Percentiles rank a stretch among this genome's conserved stretches.
These are phyloP conservation scores for Lasioglossum vierecki DNA, from an alignment of 2,888 invertebrate genomes.

Conservation along the genomic window DNA sequence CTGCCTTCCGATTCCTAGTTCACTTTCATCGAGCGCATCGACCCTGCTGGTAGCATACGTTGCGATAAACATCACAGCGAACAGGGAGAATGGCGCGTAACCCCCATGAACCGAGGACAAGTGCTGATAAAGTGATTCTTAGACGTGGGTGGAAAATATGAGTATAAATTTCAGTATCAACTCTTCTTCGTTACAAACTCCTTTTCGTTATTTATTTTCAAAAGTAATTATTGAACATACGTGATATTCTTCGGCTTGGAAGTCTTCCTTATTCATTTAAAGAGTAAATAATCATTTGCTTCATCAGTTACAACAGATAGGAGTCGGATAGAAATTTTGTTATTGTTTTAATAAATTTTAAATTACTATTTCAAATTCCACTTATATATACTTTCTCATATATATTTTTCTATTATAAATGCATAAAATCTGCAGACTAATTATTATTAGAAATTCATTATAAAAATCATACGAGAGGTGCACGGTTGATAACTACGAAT, in stretches of 20 bases:
- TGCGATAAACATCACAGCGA: conserved; percentile 49
- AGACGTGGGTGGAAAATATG: background rate
- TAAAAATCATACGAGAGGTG: background rate
- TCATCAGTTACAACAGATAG: background rate
- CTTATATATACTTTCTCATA: no score
- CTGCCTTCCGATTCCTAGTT: conserved; percentile 20
- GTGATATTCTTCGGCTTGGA: background rate
- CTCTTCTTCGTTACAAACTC: background rate
- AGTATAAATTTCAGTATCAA: background rate
- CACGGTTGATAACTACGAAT: background rate
- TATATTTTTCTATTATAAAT: background rate
- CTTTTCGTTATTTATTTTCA: background rate
- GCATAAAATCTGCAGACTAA: background rate
- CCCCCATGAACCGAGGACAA: conserved; percentile 13
- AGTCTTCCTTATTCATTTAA: background rate
- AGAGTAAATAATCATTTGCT: background rate
- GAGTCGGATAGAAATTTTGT: background rate
- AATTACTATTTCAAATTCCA: background rate
- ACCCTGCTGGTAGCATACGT: conserved; percentile 50
- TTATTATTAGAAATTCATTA: background rate
- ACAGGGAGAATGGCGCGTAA: conserved; percentile 6
- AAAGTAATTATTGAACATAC: background rate
- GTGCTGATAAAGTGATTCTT: background rate
- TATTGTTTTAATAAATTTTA: background rate
- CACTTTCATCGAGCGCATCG: conserved; percentile 41